Base-by-base conservation (phyloP, 2,888 invertebrate genomes). In the Antheraea yamamai region DNA sequence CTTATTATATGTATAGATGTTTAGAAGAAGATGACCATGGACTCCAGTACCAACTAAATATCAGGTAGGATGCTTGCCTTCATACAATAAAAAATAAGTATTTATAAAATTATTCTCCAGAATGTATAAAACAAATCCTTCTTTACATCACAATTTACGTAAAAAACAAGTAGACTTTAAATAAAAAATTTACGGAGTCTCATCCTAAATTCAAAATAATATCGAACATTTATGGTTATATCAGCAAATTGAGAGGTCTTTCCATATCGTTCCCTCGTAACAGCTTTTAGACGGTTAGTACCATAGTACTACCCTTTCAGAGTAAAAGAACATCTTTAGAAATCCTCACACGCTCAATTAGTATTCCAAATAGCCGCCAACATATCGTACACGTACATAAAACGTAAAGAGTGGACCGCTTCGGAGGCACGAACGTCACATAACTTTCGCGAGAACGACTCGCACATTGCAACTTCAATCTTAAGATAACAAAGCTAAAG, bases 401-500 rank as follows among this genome's bases (percentile, higher is more conserved):
- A 94, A 94, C 91, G 93, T 94, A 94, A 94, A 93, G 94, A 95
- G 94, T 93, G 94, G 94, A 93, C 94, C 91, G 90, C 86, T 91
- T 84, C 88, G 85, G 83, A 86, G 86, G 91, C 95, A 94, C 95
- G 95, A 93, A 91, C 93, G 86, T 81, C 91, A 91, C 93, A 95
- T 95, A 92, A 92, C 91, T 92, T 91, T 88, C 85, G 84, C 88
- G 86, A 82, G 80, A 82, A 83, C 81, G 81, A 86, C 82, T 84
- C 83, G 76, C 84, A 87, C 85, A 84, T 82, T 80, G 83, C 81
- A 92, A 91, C 87, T 91, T 89, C 89, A 87, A 88, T 91, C 92
- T 91, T 93, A 92, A 89, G 85, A 81, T 85, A 82, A 87, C 82
- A 81, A 80, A 73, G 77, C 85, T 88, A 94, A 92, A 93, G 87